Base-by-base conservation (phyloP, 2,797 vertebrate species). In the Chelon labrosus region DNA sequence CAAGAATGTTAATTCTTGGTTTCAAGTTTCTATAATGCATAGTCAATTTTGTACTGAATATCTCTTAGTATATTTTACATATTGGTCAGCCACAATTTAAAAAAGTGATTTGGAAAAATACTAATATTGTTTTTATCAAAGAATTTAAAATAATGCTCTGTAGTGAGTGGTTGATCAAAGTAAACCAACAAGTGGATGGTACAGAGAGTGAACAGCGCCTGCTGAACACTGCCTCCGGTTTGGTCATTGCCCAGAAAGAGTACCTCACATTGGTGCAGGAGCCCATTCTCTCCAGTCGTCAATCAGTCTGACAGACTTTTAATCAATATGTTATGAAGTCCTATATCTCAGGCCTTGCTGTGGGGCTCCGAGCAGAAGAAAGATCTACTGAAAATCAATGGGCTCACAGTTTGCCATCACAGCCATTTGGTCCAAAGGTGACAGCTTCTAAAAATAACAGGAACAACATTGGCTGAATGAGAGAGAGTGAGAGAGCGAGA, bases 311-410 rank as follows among this genome's bases (percentile, higher is more conserved):
- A 70, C 70, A 56, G 71, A 67, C 61, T 66, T 82, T 78, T 57
- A 77, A 85, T 91, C 86, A 73, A 87, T 83, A 71, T 10, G 16
- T 70, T 77, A 82, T 87, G 83, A 88, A 80, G 80, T 77, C 50
- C 53, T 65, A 82, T 87, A 82, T 86, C 73, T 85, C 84, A 84
- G 39, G 67, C 11, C 31, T 50, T 14, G 80, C 80, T 60, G 66
- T 22, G 69, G 72, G 54, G 82, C 70, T 70, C 20, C 2, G 10
- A 78, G 74, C 71, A 31, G 68, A 14, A 65, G 59, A 77, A 56
- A 80, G 58, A 80, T 85, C 46, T 54, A 60, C 55, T 47, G 79
- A 69, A 86, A 86, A 90, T 88, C 86, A 77, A 86, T 79, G 62
- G 11, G 41, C 72, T 56, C 71, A 59, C 65, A 55, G 27, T 79